Base-by-base conservation (phyloP, 2,113 vertebrate genomes). In the Eudorcas thomsonii region DNA sequence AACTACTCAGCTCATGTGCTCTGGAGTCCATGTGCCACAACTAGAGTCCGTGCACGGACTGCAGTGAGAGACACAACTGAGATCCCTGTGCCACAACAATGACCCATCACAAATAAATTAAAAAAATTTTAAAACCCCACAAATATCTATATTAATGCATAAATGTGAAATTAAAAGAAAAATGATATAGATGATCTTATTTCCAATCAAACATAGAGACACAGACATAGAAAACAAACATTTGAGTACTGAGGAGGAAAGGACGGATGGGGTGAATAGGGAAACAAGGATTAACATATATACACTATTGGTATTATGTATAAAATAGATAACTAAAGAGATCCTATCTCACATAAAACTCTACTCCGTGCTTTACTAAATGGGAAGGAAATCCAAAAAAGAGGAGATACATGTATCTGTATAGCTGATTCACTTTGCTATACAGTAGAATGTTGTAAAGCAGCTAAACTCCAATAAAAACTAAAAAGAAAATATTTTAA, bases 31-130 rank as follows among this genome's bases (percentile, higher is more conserved):
- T 1, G 23, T 26, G 39, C 39, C 71, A 26, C 39, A 77, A 2
- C 71, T 43, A 7, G 12, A 77, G 6, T 74, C 67, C 0, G 3
- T 26, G 36, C 71, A 7, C 0, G 23, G 36, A 26, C 23, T 43
- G 12, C 23, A 43, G 2, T 7, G 12, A 77, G 14, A 26, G 39
- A 43, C 39, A 77, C 6, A 15, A 15, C 39, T 26, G 23, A 43
- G 71, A 77, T 14, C 39, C 23, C 71, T 43, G 12, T 43, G 21
- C 71, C 36, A 7, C 71, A 43, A 25, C 71, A 77, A 77, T 3
- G 12, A 77, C 71, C 23, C 71, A 26, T 26, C 71, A 26, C 39
- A 77, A 43, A 26, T 33, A 25, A 74, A 71, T 13, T 3, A 0
- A 77, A 43, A 74, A 71, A 12, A 6, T 0, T 36, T 71, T 23